These are phyloP conservation scores for Kradibia gibbosae DNA, from an alignment of 1,140 invertebrate genomes.

Conservation along the genomic window DNA sequence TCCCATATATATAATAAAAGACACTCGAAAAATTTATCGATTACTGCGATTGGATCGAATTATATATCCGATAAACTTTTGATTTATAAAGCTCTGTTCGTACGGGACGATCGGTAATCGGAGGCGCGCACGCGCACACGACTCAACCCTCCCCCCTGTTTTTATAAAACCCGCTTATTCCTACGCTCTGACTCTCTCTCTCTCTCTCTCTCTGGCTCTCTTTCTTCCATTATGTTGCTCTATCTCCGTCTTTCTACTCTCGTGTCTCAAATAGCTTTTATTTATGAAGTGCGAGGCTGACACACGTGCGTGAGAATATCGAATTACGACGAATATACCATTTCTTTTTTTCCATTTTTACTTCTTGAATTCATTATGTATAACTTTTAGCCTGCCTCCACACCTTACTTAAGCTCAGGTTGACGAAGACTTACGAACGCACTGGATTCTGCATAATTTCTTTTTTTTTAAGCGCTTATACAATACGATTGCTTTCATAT, in stretches of 20 bases:
- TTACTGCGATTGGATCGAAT: constrained; percentile 30
- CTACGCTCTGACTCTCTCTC: too few species aligned
- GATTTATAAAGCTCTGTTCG: constrained; percentile 33
- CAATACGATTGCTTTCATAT: too few species aligned
- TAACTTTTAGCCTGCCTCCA: neutral
- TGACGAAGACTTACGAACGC: neutral
- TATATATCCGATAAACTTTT: constrained; percentile 26
- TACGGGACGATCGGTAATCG: constrained; percentile 22
- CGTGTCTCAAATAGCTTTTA: constrained; percentile 2
- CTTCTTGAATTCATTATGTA: neutral
- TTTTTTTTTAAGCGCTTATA: constrained; percentile 7
- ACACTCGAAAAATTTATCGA: constrained; percentile 38
- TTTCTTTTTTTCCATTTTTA: neutral
- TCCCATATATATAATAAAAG: constrained; percentile 12
- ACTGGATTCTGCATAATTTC: neutral
- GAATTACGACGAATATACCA: constrained; percentile 18
- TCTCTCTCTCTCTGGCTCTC: neutral
- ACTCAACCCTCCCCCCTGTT: neutral
- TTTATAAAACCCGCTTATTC: too few species aligned
- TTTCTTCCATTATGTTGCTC: too few species aligned
- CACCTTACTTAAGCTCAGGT: neutral
- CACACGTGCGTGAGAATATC: constrained; percentile 4
- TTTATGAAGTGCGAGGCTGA: constrained; percentile 32
- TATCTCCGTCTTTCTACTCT: too few species aligned
- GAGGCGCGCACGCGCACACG: neutral